These are phyloP conservation scores for Falco concolor DNA, from an alignment of 2,797 vertebrate species.

Conservation along the genomic window DNA sequence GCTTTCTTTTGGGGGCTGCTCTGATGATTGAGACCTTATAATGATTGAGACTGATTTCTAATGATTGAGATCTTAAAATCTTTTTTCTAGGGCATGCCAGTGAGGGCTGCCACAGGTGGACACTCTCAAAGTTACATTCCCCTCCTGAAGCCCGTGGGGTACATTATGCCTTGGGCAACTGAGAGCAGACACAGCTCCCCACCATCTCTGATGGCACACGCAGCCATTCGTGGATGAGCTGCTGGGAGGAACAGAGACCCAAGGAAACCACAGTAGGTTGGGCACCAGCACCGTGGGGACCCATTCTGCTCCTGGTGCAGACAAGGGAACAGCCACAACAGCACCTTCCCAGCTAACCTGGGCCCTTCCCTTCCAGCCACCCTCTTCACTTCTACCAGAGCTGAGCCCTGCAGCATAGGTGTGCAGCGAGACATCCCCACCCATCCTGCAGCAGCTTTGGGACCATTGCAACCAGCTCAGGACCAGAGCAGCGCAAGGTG, in stretches of 20 bases:
- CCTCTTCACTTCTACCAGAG: no score
- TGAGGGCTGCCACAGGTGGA: rapidly evolving
- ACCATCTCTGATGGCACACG: rapidly evolving
- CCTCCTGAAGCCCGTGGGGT: rapidly evolving
- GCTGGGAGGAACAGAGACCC: not conserved
- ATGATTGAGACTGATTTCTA: not conserved
- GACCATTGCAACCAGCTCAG: not conserved
- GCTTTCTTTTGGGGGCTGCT: not conserved
- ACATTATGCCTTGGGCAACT: not conserved
- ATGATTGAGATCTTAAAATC: not conserved
- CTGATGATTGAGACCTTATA: not conserved
- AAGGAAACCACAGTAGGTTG: not conserved
- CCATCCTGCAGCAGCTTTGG: not conserved
- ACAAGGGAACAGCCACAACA: not conserved
- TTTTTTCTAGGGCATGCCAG: rapidly evolving
- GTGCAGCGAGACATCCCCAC: not conserved
- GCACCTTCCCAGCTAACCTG: not conserved
- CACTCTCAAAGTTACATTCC: not conserved
- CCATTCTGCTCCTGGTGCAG: not conserved
- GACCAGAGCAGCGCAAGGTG: not conserved
- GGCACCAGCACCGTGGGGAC: rapidly evolving
- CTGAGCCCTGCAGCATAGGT: not conserved
- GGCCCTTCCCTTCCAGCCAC: not conserved
- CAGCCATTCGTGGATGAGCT: no score
- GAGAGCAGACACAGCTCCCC: not conserved